Base-by-base conservation (phyloP, 2,888 invertebrate genomes). In the Eupsilia transversa region DNA sequence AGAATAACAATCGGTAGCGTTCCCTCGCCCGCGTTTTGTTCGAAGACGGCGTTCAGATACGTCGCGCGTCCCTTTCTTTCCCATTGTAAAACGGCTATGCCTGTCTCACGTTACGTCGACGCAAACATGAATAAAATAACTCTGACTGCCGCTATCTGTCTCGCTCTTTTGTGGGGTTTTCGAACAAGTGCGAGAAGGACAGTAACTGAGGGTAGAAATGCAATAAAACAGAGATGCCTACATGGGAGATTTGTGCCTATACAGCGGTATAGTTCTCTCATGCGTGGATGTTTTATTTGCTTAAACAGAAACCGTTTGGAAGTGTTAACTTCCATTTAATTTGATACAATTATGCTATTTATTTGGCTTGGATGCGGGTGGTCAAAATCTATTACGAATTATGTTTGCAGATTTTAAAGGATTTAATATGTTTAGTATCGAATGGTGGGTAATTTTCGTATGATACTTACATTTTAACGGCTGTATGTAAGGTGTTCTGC, bases 111-210 rank as follows among this genome's bases (percentile, higher is more conserved):
- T 90, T 77, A 84, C 77, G 57, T 90, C 91, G 91, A 90, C 90
- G 89, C 89, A 88, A 92, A 91, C 93, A 93, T 94, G 93, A 94
- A 95, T 94, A 94, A 95, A 94, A 93, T 92, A 94, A 93, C 89
- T 90, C 90, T 88, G 90, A 90, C 90, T 89, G 89, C 86, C 88
- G 87, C 90, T 92, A 91, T 87, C 93, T 88, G 89, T 94, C 94
- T 91, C 92, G 74, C 90, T 95, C 93, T 72, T 72, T 82, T 84
- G 73, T 66, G 76, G 61, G 77, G 81, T 79, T 79, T 83, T 82
- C 66, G 75, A 75, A 74, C 80, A 84, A 71, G 92, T 80, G 78
- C 72, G 90, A 95, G 88, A 86, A 92, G 89, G 93, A 92, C 79
- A 84, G 91, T 82, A 80, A 69, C 88, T 88, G 83, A 82, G 89